Percentiles rank a stretch among this genome's conserved stretches.
Evolutionary conservation across 2,113 vertebrate species (phyloP).

Genomic region (Hylia prasina): DNA sequence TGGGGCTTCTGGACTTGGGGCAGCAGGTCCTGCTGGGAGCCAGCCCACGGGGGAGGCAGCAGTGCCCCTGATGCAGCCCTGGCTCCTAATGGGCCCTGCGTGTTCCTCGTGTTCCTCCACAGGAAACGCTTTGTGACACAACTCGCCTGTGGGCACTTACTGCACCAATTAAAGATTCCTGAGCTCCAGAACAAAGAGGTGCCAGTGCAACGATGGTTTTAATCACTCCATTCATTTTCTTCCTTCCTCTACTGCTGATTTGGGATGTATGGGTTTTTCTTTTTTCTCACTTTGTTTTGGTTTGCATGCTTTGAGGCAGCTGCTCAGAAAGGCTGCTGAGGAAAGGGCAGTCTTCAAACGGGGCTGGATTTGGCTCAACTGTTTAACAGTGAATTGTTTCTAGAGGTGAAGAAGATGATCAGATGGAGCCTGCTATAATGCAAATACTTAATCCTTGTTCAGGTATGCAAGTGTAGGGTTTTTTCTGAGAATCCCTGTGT

Average conservation of each 20-base stretch:
- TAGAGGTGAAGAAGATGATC: background rate
- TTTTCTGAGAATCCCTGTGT: background rate
- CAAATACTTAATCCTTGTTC: background rate
- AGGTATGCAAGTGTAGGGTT: background rate
- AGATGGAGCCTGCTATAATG: background rate
- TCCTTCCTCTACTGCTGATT: constrained; percentile 47
- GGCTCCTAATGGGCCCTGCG: constrained; percentile 22
- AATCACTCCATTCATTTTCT: constrained; percentile 39
- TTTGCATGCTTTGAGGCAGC: constrained; percentile 1
- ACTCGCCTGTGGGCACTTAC: constrained; percentile 49
- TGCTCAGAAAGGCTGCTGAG: background rate
- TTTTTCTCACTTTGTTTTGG: background rate
- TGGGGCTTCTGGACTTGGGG: background rate
- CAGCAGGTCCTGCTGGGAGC: background rate
- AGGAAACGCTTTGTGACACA: constrained; percentile 57
- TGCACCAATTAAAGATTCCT: constrained; percentile 46
- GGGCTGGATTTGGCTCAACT: background rate
- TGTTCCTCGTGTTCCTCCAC: background rate
- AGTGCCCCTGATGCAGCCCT: background rate
- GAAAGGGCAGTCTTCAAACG: background rate
- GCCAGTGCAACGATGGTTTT: constrained; percentile 39
- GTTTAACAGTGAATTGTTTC: background rate
- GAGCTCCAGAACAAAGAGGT: constrained; percentile 51
- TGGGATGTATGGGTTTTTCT: constrained; percentile 9
- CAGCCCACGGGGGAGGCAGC: background rate